Evolutionary conservation across 2,113 vertebrate species (phyloP).

Genomic region (Myxocyprinus asiaticus): DNA sequence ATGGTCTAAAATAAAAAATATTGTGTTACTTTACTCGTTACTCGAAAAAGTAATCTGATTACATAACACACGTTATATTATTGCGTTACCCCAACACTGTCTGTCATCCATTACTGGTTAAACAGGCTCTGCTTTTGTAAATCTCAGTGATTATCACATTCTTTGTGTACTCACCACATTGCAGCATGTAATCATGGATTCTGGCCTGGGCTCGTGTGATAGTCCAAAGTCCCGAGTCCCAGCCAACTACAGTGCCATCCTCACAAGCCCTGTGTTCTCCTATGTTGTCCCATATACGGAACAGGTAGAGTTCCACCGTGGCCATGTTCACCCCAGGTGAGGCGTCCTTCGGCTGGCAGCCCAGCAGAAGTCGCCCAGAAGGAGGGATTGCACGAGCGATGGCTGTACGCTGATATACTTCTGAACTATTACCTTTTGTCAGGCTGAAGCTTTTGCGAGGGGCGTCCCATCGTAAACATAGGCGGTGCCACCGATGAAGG

Average conservation of each 20-base stretch:
- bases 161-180: conserved; percentile 64
- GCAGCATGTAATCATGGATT: conserved; percentile 59
- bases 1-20: too few relatives aligned
- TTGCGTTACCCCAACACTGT: too few relatives aligned
- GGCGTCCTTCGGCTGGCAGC: conserved; percentile 58
- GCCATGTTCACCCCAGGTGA: not conserved
- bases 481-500: conserved; percentile 61
- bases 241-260: conserved; percentile 72
- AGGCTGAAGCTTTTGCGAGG: conserved; percentile 63
- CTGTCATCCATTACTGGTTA: not conserved
- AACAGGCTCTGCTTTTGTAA: not conserved
- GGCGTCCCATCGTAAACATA: conserved; percentile 69
- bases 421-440: conserved; percentile 52
- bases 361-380: conserved; percentile 66
- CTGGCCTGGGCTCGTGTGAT: conserved; percentile 58
- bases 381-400: conserved; percentile 59
- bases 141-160: conserved; percentile 63
- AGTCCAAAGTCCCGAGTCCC: conserved; percentile 68
- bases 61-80: too few relatives aligned
- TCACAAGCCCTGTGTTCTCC: conserved; percentile 61
- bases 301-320: conserved; percentile 73
- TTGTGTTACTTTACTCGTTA: too few relatives aligned
- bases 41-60: too few relatives aligned
- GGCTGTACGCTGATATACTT: conserved; percentile 47
- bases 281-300: conserved; percentile 72